phyloP scores from a whole-genome alignment of 2,888 invertebrate genomes.

The Frankliniella intonsa region DNA sequence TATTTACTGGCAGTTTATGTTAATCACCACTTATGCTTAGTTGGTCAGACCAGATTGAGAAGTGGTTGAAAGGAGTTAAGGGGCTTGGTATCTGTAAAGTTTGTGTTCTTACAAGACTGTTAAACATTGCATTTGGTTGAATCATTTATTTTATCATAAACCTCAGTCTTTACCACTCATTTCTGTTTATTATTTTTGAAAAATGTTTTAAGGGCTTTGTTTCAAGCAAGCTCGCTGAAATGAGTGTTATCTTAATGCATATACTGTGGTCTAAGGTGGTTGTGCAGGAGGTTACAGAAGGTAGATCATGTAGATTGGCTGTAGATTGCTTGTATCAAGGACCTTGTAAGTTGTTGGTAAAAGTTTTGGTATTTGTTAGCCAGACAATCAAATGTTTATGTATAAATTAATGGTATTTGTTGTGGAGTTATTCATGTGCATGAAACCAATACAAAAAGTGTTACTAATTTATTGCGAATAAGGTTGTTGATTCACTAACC shows the following conservation, averaged over 20 bases:
- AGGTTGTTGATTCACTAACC: background rate
- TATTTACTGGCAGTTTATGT: background rate
- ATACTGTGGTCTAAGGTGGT: slow-evolving; percentile 16
- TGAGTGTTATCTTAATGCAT: background rate
- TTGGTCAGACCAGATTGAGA: background rate
- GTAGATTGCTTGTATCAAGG: slow-evolving; percentile 24
- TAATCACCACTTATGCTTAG: background rate
- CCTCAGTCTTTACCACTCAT: background rate
- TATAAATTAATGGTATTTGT: slow-evolving; percentile 8
- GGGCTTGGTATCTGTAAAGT: background rate
- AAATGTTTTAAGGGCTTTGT: background rate
- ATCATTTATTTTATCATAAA: background rate
- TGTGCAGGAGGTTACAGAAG: background rate
- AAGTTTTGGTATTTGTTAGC: background rate
- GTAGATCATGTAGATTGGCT: slow-evolving; percentile 13
- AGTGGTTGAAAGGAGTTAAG: background rate
- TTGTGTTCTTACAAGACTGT: slow-evolving; percentile 17
- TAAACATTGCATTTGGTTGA: slow-evolving; percentile 1
- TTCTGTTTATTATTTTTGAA: background rate
- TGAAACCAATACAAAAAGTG: background rate
- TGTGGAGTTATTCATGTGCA: background rate
- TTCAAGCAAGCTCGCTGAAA: background rate
- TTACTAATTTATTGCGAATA: background rate
- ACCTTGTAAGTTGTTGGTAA: slow-evolving; percentile 4
- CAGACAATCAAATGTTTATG: slow-evolving; percentile 13